phyloP scores from a whole-genome alignment of 2,797 vertebrate genomes.

The Poeciliopsis presidionis region DNA sequence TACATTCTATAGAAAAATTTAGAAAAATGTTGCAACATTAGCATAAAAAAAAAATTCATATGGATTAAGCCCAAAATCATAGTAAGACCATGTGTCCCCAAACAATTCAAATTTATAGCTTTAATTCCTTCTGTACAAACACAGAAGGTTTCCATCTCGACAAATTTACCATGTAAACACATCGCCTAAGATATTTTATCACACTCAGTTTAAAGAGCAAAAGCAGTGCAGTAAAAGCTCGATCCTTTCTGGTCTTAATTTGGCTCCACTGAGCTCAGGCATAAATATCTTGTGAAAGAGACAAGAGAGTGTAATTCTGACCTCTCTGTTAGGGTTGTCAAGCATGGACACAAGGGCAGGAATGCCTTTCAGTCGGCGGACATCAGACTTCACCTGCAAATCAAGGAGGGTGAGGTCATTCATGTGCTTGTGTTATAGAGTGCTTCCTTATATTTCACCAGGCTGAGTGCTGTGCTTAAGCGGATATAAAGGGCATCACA shows the following conservation, averaged over 20 bases:
- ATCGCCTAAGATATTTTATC: neutral
- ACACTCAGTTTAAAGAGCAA: neutral
- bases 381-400: constrained; percentile 81
- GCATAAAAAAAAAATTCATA: constrained; percentile 24
- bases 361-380: constrained; percentile 90
- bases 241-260: neutral
- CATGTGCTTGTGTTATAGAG: neutral
- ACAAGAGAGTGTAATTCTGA: constrained; percentile 54
- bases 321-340: constrained; percentile 93
- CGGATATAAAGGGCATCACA: too few relatives aligned
- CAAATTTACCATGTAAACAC: neutral
- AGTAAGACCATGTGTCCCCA: neutral
- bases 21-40: constrained; percentile 54
- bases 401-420: neutral
- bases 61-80: neutral
- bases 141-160: neutral
- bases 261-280: neutral
- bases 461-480: neutral
- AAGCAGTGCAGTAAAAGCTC: neutral
- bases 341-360: constrained; percentile 91
- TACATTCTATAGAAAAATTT: constrained; percentile 10
- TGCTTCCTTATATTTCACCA: neutral
- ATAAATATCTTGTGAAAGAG: neutral
- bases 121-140: neutral
- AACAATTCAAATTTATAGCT: neutral